Base-by-base conservation (phyloP, 2,797 vertebrate species). In the Epinephelus awoara region DNA sequence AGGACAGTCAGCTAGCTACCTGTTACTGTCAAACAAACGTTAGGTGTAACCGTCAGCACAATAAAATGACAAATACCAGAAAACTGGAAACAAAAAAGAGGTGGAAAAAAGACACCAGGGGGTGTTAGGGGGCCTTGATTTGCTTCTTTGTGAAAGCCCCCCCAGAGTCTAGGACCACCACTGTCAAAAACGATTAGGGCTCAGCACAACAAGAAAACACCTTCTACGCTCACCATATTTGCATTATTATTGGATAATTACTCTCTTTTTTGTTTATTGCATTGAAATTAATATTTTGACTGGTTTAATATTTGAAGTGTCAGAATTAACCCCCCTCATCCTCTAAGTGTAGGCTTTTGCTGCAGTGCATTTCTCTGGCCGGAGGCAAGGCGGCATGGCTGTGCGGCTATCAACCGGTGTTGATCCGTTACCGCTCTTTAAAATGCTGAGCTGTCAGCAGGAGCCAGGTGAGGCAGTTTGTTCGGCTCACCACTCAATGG, bases 401-500 rank as follows among this genome's bases (percentile, higher is more conserved):
- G 73, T 61, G 88, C 50, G 50, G 55, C 80, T 75, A 14, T 87
- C 87, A 89, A 83, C 90, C 86, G 57, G 82, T 82, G 82, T 86
- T 90, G 84, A 83, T 88, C 80, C 67, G 61, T 86, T 79, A 68
- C 80, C n/a, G 72, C 82, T 87, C 72, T 90, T 88, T 82, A 86
- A 92, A 92, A 87, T 74, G 85, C 80, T 86, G 79, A 84, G 87
- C 85, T 91, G 87, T 88, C 88, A 91, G 90, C 88, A 70, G 82
- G 88, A 83, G 85, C 76, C 84, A 80, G 88, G 90, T 90, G 91
- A 92, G 82, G 88, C 85, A 87, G 93, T 91, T 89, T 93, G 90
- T 89, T 91, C 84, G 79, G 89, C 90, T 90, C 91, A 79, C 90
- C 85, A 89, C 89, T 90, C 89, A 88, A 88, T 90, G 91, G 91